phyloP scores from a whole-genome alignment of 1,140 invertebrate species.

The Xylocopa sonorina region DNA sequence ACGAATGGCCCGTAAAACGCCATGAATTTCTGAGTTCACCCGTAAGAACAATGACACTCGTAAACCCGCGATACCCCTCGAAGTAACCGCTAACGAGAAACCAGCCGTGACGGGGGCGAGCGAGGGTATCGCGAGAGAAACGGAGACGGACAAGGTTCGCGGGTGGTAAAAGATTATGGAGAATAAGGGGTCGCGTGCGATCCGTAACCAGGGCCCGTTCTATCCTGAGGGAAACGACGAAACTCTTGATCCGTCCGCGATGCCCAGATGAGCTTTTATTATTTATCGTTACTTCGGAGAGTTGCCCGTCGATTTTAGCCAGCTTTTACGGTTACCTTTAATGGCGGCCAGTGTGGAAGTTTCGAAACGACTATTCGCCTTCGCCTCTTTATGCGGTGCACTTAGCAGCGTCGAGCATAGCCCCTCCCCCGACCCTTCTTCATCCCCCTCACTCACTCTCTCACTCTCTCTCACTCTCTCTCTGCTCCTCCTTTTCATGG shows the following conservation, averaged over 20 bases:
- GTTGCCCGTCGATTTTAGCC: constrained; percentile 52
- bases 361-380: constrained; percentile 73
- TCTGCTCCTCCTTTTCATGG: constrained; percentile 72
- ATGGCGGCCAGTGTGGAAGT: constrained; percentile 72
- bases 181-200: background rate
- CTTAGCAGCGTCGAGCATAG: constrained; percentile 69
- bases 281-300: constrained; percentile 64
- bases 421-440: too few relatives aligned
- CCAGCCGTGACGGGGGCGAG: too few relatives aligned
- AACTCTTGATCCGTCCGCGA: constrained; percentile 57
- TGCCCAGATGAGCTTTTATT: constrained; percentile 61
- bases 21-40: constrained; percentile 4
- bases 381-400: constrained; percentile 72
- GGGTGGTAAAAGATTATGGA: background rate
- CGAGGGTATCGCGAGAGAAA: background rate
- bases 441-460: too few relatives aligned
- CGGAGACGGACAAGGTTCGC: background rate
- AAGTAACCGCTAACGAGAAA: constrained; percentile 11
- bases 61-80: background rate
- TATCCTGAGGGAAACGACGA: constrained; percentile 37
- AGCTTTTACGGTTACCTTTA: constrained; percentile 73
- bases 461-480: too few relatives aligned
- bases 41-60: background rate
- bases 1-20: background rate
- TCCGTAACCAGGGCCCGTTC: background rate